These are phyloP conservation scores for Leptinotarsa defecta DNA, from an alignment of 1,140 invertebrate genomes.

Conservation along the genomic window DNA sequence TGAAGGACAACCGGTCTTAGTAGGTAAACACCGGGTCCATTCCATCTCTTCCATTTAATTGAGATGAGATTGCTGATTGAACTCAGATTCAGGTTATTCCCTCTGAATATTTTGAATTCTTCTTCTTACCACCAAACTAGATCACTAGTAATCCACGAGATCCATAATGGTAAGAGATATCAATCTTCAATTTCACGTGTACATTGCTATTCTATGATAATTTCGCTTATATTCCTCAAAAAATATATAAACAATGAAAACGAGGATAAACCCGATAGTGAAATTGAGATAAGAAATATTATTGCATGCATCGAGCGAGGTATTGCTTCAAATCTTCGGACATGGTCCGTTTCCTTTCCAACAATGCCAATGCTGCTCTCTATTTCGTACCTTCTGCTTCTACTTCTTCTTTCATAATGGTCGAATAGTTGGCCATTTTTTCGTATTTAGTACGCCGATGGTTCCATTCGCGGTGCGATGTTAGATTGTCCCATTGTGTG, in stretches of 20 bases:
- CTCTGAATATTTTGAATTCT: too few relatives aligned
- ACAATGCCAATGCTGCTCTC: constrained; percentile 46
- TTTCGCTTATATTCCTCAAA: not conserved
- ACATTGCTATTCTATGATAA: not conserved
- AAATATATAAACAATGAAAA: constrained; percentile 24
- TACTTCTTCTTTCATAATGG: constrained; percentile 25
- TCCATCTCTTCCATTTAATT: too few relatives aligned
- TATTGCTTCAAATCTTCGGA: constrained; percentile 41
- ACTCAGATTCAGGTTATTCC: too few relatives aligned
- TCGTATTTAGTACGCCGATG: not conserved
- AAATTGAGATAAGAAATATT: constrained; percentile 46
- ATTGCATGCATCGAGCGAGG: constrained; percentile 35
- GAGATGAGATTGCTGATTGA: too few relatives aligned
- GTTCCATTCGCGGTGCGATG: constrained; percentile 1
- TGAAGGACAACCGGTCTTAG: too few relatives aligned
- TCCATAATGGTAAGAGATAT: too few relatives aligned
- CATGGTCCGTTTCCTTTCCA: constrained; percentile 46
- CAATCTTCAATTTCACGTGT: constrained; percentile 27
- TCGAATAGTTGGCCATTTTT: constrained; percentile 3
- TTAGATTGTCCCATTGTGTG: not conserved
- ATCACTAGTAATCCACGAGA: too few relatives aligned
- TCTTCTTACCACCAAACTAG: too few relatives aligned
- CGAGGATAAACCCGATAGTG: constrained; percentile 49
- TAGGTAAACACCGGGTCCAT: too few relatives aligned
- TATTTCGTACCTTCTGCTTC: constrained; percentile 33